Evolutionary conservation across 2,113 vertebrate genomes (phyloP).

Genomic region (Chitala chitala): DNA sequence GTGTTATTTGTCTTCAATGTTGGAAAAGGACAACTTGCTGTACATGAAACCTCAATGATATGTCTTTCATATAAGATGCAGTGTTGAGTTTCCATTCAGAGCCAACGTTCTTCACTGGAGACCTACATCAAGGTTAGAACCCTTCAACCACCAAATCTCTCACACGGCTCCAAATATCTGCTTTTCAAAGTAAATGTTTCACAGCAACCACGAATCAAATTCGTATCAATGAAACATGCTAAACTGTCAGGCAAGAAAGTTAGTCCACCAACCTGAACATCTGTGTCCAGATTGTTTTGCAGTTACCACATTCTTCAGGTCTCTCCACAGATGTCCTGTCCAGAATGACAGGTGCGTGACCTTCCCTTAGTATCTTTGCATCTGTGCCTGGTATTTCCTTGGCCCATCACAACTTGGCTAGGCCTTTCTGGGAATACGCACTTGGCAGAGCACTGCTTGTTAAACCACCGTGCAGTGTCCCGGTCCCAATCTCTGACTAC

Average conservation of each 20-base stretch:
- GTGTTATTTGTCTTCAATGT: too few species aligned
- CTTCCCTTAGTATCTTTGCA: not conserved
- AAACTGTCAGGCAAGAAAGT: not conserved
- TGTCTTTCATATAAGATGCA: too few species aligned
- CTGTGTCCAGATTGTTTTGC: not conserved
- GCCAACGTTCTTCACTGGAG: too few species aligned
- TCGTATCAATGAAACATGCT: not conserved
- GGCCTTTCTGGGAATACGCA: not conserved
- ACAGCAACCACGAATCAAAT: not conserved
- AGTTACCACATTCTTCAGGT: too few species aligned
- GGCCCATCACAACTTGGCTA: not conserved
- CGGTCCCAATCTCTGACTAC: not conserved
- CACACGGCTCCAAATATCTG: too few species aligned
- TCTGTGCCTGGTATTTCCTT: not conserved
- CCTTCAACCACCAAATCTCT: too few species aligned
- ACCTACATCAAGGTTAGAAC: too few species aligned
- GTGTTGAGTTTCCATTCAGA: too few species aligned
- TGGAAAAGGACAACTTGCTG: too few species aligned
- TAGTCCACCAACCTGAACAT: not conserved
- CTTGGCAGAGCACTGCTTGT: not conserved
- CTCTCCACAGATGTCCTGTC: not conserved
- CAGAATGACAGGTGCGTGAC: not conserved
- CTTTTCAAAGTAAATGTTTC: too few species aligned
- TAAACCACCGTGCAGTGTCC: not conserved
- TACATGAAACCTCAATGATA: too few species aligned